A percentile compares a stretch with the other conserved stretches of the same genome.
Conservation (phyloP, 2,797 vertebrate genomes). For the Catamblyrhynchus diadema region DNA sequence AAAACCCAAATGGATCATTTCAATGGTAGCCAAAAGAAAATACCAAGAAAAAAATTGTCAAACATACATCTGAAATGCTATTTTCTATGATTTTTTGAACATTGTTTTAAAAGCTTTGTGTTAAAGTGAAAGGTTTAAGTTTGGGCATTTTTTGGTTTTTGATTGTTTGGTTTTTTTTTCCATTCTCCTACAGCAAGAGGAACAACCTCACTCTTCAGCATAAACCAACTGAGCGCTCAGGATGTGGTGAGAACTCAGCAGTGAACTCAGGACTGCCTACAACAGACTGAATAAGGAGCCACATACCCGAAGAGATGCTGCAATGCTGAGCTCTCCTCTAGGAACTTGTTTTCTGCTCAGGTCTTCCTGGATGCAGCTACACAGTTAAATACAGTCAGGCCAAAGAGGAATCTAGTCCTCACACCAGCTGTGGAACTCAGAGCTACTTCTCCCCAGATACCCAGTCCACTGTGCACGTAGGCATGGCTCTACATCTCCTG, state of each 20-base stretch:
- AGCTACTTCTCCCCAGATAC: neutral
- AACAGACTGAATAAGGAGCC: neutral
- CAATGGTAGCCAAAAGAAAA: neutral
- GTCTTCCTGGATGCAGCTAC: neutral
- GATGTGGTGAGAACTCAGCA: neutral
- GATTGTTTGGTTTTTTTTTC: neutral
- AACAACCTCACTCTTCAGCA: neutral
- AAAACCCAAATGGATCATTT: neutral
- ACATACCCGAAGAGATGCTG: neutral
- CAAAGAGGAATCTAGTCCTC: neutral
- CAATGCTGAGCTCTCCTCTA: neutral
- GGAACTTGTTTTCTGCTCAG: neutral
- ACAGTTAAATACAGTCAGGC: neutral
- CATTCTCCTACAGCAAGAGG: neutral
- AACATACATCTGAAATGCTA: neutral
- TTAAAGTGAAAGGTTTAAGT: neutral
- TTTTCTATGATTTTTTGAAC: neutral
- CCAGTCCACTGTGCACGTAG: accelerated
- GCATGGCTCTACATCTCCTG: neutral
- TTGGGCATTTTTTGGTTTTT: neutral
- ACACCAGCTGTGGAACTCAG: neutral
- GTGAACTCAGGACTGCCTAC: neutral
- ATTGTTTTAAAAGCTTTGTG: neutral
- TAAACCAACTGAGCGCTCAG: neutral
- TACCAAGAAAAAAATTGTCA: neutral